Percentiles rank a stretch among this genome's conserved stretches.
Conservation (phyloP, 1,140 invertebrate species). For the Scaptomyza hsui region DNA sequence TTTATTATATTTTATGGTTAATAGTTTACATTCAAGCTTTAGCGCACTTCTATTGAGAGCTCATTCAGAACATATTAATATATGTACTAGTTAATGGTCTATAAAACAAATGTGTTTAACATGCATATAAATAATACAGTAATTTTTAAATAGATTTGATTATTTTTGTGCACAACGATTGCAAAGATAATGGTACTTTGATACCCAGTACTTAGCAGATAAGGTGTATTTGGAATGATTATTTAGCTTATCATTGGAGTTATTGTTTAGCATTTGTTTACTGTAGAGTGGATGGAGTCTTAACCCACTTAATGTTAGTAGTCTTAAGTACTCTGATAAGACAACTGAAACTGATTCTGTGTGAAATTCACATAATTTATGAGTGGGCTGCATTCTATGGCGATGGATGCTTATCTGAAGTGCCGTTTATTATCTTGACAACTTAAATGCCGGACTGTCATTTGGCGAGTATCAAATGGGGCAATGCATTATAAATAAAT, state of each 20-base stretch:
- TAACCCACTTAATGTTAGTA: conserved; percentile 18
- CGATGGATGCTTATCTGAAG: conserved; percentile 50
- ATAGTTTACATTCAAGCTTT: conserved; percentile 11
- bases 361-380: conserved; percentile 47
- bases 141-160: not conserved
- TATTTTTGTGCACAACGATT: not conserved
- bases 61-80: conserved; percentile 28
- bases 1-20: conserved; percentile 3
- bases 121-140: conserved; percentile 16
- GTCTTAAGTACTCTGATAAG: conserved; percentile 27
- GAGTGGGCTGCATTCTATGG: conserved; percentile 42
- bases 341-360: conserved; percentile 26
- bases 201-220: not conserved
- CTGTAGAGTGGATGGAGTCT: not conserved
- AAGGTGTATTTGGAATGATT: not conserved
- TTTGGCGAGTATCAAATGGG: conserved; percentile 37
- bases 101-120: conserved; percentile 12
- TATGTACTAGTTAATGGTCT: conserved; percentile 31
- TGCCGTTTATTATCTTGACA: conserved; percentile 55
- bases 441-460: conserved; percentile 51
- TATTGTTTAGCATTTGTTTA: conserved; percentile 5
- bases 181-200: not conserved
- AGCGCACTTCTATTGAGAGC: conserved; percentile 12
- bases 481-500: conserved; percentile 38
- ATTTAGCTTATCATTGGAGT: not conserved